phyloP scores from a whole-genome alignment of 53 echinoderm and acorn worm species.

The Hippasteria phrygiana region DNA sequence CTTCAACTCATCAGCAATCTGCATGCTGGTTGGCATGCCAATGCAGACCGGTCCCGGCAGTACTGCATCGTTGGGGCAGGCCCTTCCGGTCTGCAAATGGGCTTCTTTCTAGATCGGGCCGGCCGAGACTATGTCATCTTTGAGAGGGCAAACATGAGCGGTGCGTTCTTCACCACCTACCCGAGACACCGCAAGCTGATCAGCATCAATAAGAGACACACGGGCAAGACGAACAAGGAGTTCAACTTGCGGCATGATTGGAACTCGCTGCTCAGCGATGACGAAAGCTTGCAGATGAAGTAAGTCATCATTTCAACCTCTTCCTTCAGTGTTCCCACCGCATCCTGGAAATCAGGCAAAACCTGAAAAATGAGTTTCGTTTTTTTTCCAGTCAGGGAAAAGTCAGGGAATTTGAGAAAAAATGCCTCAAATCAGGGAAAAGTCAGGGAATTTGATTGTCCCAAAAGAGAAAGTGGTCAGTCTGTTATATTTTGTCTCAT shows the following conservation, averaged over 20 bases:
- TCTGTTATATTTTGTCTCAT: too few species aligned
- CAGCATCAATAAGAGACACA: conserved; percentile 96
- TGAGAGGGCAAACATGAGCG: conserved; percentile 84
- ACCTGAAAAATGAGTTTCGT: too few species aligned
- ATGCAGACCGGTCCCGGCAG: conserved; percentile 58
- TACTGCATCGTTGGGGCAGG: conserved; percentile 97
- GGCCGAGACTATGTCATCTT: conserved; percentile 88
- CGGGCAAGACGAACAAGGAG: conserved; percentile 97
- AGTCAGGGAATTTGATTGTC: too few species aligned
- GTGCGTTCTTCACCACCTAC: conserved; percentile 82
- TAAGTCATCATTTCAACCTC: conserved; percentile 48
- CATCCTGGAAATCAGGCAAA: too few species aligned
- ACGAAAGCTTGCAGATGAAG: conserved; percentile 89
- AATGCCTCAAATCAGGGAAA: too few species aligned
- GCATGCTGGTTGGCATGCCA: neutral
- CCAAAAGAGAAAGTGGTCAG: too few species aligned
- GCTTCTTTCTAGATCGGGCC: conserved; percentile 88
- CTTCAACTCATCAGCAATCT: conserved; percentile 13
- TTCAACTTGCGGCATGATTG: conserved; percentile 97
- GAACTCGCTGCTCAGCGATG: conserved; percentile 97
- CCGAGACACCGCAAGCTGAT: conserved; percentile 97
- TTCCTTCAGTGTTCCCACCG: too few species aligned
- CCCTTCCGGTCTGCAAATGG: conserved; percentile 96
- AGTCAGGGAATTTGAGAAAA: too few species aligned
- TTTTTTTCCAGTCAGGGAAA: too few species aligned